These are phyloP conservation scores for Neoscelio sp. DNA, from an alignment of 2,888 invertebrate species.

Conservation along the genomic window DNA sequence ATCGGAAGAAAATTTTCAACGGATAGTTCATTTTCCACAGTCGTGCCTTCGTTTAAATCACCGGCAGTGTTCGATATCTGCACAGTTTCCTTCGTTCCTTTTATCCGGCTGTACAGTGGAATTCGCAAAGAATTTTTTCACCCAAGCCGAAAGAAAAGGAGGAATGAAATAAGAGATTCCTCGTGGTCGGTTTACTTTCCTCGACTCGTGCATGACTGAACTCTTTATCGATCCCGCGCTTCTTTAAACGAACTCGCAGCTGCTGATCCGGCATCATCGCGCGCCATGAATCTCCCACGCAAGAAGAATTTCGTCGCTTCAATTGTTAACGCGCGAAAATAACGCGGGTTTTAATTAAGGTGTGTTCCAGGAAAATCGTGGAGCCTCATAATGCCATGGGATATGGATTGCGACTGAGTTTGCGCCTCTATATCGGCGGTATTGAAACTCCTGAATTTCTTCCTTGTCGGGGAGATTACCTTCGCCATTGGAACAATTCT, in stretches of 20 bases:
- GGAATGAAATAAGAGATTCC: constrained; percentile 33
- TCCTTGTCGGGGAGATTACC: constrained; percentile 39
- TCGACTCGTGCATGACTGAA: constrained; percentile 33
- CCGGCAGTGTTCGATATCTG: constrained; percentile 44
- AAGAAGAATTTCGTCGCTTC: constrained; percentile 1
- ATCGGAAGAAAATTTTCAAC: constrained; percentile 76
- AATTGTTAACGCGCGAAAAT: not conserved
- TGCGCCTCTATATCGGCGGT: constrained; percentile 9
- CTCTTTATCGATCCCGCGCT: constrained; percentile 15
- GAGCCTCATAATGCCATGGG: constrained; percentile 14
- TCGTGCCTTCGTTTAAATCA: constrained; percentile 76
- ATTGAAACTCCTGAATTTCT: constrained; percentile 41
- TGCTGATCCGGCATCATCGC: constrained; percentile 14
- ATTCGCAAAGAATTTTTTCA: constrained; percentile 38
- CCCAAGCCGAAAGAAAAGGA: constrained; percentile 22
- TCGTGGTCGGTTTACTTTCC: constrained; percentile 38
- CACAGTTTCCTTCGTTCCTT: constrained; percentile 14
- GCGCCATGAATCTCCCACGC: constrained; percentile 3
- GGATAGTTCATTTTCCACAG: constrained; percentile 79
- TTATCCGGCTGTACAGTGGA: constrained; percentile 33
- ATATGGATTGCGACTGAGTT: constrained; percentile 33
- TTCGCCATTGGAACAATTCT: constrained; percentile 47
- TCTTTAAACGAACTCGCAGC: constrained; percentile 17
- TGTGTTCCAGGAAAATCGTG: not conserved
- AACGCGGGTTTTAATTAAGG: constrained; percentile 14